Percentiles rank a stretch among this genome's conserved stretches.
Evolutionary conservation across 2,888 invertebrate genomes (phyloP).

Genomic region (Melanostoma mellinum): DNA sequence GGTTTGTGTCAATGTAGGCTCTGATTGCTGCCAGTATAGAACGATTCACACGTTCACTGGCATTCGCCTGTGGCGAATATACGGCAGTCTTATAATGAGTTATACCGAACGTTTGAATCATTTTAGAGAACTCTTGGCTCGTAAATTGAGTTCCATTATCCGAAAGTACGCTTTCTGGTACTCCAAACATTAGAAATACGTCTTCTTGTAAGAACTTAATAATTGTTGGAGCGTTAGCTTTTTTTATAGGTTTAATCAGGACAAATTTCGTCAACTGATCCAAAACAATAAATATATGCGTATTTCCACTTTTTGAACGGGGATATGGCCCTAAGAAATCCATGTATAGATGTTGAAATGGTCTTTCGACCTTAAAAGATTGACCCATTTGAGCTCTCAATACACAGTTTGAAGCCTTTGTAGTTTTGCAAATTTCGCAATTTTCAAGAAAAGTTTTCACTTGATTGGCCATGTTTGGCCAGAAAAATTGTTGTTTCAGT

Average conservation of each 20-base stretch:
- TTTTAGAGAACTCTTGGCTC: not conserved
- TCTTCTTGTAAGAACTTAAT: not conserved
- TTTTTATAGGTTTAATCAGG: constrained; percentile 16
- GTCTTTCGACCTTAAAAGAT: constrained; percentile 1
- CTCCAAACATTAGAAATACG: constrained; percentile 5
- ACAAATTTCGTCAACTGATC: constrained; percentile 19
- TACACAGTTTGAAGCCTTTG: not conserved
- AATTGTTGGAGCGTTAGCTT: not conserved
- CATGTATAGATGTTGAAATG: constrained; percentile 10
- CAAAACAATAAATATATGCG: not conserved
- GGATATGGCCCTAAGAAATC: constrained; percentile 14
- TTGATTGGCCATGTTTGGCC: constrained; percentile 15
- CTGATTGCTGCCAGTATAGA: not conserved
- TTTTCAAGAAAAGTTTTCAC: not conserved
- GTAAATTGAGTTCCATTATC: constrained; percentile 29
- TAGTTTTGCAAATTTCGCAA: constrained; percentile 12
- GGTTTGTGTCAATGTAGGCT: too few species aligned
- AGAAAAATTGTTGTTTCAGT: not conserved
- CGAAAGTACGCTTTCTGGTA: constrained; percentile 1
- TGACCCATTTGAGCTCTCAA: constrained; percentile 15
- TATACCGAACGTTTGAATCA: not conserved
- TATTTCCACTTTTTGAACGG: constrained; percentile 7
- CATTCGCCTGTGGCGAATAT: constrained; percentile 1
- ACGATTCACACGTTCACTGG: constrained; percentile 2
- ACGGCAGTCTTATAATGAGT: not conserved